Evolutionary conservation across 1,140 invertebrate species (phyloP).

Genomic region (Lethrus apterus): DNA sequence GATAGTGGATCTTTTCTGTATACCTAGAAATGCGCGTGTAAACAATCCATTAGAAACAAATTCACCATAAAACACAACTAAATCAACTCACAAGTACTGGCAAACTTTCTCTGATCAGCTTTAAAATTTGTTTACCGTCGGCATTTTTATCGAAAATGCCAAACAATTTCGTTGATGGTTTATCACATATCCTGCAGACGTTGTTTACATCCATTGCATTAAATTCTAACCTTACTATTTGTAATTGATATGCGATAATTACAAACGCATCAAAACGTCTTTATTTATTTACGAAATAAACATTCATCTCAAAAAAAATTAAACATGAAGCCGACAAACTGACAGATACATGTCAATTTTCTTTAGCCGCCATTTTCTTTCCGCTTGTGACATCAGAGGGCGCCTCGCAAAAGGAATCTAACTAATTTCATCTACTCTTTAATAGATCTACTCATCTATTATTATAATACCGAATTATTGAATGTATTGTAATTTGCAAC

Average conservation of each 20-base stretch:
- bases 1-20: conserved; percentile 38
- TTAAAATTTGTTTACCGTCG: conserved; percentile 33
- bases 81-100: conserved; percentile 35
- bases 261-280: neutral
- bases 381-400: neutral
- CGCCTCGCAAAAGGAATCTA: too few relatives aligned
- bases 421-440: too few relatives aligned
- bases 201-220: conserved; percentile 10
- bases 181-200: conserved; percentile 35
- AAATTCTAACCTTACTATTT: neutral
- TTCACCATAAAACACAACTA: conserved; percentile 15
- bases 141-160: conserved; percentile 36
- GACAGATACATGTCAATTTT: conserved; percentile 17
- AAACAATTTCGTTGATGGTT: conserved; percentile 32
- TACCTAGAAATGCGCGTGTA: conserved; percentile 28
- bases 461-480: too few relatives aligned
- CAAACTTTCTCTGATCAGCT: conserved; percentile 37
- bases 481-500: too few relatives aligned
- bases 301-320: conserved; percentile 9
- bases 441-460: too few relatives aligned
- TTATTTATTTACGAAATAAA: neutral
- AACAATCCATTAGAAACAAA: too few relatives aligned
- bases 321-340: conserved; percentile 18
- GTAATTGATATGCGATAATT: neutral
- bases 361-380: conserved; percentile 9